Conservation (phyloP, 2,113 vertebrate species). For the Cercopithecus mona region DNA sequence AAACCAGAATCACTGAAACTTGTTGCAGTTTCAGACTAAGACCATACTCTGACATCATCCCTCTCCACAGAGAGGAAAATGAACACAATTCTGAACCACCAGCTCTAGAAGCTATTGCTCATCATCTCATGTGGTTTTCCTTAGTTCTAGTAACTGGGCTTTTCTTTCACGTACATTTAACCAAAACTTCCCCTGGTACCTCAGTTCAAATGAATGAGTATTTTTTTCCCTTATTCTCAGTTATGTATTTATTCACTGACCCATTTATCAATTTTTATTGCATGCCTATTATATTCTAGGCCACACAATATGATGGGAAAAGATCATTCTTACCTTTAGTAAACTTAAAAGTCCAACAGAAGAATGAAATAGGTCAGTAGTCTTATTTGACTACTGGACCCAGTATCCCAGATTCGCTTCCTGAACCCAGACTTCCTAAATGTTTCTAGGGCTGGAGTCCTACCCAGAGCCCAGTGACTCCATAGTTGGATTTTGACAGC, state of each 20-base stretch:
- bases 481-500: neutral
- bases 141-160: neutral
- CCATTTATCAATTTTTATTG: neutral
- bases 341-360: conserved; percentile 8
- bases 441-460: neutral
- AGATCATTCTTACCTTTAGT: neutral
- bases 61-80: neutral
- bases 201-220: neutral
- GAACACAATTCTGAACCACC: neutral
- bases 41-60: neutral
- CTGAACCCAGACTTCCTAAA: neutral
- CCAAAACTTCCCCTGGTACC: neutral
- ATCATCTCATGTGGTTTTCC: neutral
- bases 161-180: neutral
- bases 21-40: neutral
- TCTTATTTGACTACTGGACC: neutral
- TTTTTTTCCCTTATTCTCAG: neutral
- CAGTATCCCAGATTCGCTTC: neutral
- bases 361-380: neutral
- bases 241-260: neutral
- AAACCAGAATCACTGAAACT: neutral
- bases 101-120: neutral
- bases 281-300: neutral
- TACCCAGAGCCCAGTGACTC: neutral
- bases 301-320: neutral